Evolutionary conservation across 2,797 vertebrate species (phyloP).

Genomic region (Atherinosoma microstoma): DNA sequence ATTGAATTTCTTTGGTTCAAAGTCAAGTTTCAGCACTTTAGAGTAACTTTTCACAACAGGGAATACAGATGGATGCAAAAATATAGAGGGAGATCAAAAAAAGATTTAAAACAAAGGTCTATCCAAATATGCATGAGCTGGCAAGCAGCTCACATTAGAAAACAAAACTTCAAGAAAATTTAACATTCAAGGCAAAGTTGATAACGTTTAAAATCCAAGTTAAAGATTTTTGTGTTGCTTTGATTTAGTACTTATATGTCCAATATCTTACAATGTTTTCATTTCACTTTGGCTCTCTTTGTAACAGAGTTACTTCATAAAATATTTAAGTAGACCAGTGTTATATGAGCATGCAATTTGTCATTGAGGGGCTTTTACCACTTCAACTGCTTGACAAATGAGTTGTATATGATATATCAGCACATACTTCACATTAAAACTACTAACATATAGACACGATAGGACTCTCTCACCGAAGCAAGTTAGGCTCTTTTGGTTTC

Average conservation of each 20-base stretch:
- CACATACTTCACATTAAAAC: neutral
- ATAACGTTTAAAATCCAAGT: neutral
- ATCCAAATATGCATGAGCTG: constrained; percentile 29
- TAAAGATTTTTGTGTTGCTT: neutral
- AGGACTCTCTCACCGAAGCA: constrained; percentile 81
- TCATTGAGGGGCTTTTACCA: constrained; percentile 21
- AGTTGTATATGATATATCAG: neutral
- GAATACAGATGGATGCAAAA: constrained; percentile 60
- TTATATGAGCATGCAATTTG: constrained; percentile 6
- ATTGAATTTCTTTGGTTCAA: constrained; percentile 75
- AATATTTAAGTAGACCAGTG: constrained; percentile 18
- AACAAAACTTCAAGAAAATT: constrained; percentile 12
- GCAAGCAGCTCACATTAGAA: constrained; percentile 14
- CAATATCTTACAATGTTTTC: neutral
- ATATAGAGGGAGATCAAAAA: constrained; percentile 69
- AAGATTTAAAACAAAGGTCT: constrained; percentile 61
- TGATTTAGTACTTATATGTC: neutral
- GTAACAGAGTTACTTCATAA: neutral
- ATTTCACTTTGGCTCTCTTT: neutral
- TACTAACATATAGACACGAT: neutral
- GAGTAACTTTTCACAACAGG: constrained; percentile 61
- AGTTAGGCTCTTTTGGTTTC: constrained; percentile 65
- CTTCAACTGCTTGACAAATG: constrained; percentile 11
- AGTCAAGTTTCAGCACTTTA: constrained; percentile 61
- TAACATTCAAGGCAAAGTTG: neutral